Percentiles rank a stretch among this genome's conserved stretches.
phyloP scores from a whole-genome alignment of 2,797 vertebrate genomes.

The Scolopax rusticola region DNA sequence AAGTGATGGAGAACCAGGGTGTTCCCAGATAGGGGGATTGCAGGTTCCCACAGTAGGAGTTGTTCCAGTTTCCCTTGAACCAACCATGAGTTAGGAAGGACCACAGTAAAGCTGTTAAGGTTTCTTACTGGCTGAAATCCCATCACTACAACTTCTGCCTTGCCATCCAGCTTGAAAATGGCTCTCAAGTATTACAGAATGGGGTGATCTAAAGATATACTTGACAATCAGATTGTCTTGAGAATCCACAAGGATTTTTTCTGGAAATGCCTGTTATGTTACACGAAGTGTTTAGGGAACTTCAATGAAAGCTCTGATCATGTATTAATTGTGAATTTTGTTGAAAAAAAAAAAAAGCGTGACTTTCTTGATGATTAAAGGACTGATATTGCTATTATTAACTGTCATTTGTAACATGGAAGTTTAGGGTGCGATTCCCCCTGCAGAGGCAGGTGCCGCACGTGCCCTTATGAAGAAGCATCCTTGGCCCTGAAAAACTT shows the following conservation, averaged over 20 bases:
- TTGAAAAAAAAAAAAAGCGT: neutral
- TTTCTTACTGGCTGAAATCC: neutral
- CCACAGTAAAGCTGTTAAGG: neutral
- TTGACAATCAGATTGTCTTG: neutral
- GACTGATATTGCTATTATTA: neutral
- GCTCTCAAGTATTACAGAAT: neutral
- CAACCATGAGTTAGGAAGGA: neutral
- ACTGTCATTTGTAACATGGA: neutral
- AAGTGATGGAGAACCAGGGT: neutral
- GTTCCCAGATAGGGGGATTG: neutral
- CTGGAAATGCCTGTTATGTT: neutral
- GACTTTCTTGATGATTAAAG: neutral
- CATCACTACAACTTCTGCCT: neutral
- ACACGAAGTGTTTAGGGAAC: neutral
- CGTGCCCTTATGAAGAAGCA: constrained; percentile 17
- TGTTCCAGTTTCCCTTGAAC: neutral
- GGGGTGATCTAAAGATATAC: neutral
- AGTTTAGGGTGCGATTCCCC: neutral
- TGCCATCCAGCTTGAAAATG: neutral
- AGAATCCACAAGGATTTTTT: neutral
- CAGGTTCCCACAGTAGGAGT: neutral
- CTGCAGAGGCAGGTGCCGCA: neutral
- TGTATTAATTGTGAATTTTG: neutral
- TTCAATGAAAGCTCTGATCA: neutral
- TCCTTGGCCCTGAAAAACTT: constrained; percentile 62